A percentile compares a stretch with the other conserved stretches of the same genome.
Conservation (phyloP, 2,113 vertebrate species). For the Rhadina sibilatrix region DNA sequence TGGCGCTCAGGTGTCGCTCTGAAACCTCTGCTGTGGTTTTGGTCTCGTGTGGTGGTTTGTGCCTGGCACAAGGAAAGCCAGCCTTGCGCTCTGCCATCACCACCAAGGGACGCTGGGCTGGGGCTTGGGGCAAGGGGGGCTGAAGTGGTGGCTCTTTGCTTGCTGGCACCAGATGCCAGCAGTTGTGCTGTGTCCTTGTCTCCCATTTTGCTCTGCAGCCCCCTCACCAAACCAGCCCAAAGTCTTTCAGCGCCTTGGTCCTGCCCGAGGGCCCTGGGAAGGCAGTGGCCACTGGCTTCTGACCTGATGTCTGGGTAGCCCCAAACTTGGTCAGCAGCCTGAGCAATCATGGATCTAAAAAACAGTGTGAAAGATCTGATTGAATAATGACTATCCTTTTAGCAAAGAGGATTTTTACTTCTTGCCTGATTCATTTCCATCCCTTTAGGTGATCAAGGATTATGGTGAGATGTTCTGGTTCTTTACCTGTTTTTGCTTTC, state of each 20-base stretch:
- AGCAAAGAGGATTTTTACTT: not conserved
- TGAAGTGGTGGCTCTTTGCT: not conserved
- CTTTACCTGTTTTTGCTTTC: not conserved
- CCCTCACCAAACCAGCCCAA: accelerated
- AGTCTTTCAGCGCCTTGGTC: accelerated
- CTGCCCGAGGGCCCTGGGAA: not conserved
- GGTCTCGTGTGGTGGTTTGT: not conserved
- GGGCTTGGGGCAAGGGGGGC: not conserved
- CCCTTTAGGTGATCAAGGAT: not conserved
- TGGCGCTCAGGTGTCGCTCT: accelerated
- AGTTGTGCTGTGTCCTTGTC: accelerated
- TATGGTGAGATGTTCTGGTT: not conserved
- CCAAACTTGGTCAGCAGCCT: not conserved
- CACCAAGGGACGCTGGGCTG: not conserved
- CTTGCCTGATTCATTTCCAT: not conserved
- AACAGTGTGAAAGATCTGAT: not conserved
- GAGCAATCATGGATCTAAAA: slow-evolving; percentile 11
- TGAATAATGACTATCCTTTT: not conserved
- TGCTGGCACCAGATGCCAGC: not conserved
- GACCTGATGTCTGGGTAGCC: not conserved
- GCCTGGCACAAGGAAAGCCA: accelerated
- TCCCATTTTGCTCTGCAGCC: not conserved
- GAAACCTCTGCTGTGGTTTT: not conserved
- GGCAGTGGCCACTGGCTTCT: not conserved
- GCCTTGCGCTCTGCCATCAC: accelerated